Evolutionary conservation across 2,888 invertebrate genomes (phyloP).

Genomic region (Cephus pulcher): DNA sequence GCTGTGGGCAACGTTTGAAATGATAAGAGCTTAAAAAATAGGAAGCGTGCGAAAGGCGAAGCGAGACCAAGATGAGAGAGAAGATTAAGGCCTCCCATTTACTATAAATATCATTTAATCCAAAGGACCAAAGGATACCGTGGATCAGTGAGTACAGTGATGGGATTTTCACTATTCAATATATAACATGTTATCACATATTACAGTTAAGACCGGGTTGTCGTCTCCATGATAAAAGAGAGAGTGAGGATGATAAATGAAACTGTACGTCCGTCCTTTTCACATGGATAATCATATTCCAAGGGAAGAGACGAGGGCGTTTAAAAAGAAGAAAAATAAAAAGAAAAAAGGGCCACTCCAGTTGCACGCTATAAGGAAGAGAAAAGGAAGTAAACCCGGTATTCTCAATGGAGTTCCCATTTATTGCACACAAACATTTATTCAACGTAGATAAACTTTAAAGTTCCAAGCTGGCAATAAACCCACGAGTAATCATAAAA

Average conservation of each 20-base stretch:
- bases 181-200: neutral
- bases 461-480: neutral
- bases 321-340: neutral
- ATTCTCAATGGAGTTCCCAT: neutral
- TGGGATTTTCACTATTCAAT: neutral
- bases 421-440: neutral
- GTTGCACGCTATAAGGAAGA: neutral
- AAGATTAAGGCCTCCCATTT: neutral
- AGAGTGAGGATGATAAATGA: neutral
- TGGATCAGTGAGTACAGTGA: neutral
- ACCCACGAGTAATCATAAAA: neutral
- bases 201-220: neutral
- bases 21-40: neutral
- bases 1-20: neutral
- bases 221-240: neutral
- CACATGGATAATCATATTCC: neutral
- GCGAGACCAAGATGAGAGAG: neutral
- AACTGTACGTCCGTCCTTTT: neutral
- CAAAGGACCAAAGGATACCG: neutral
- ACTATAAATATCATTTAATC: neutral
- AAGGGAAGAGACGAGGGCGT: neutral
- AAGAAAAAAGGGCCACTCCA: neutral
- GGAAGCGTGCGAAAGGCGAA: neutral
- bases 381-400: neutral
- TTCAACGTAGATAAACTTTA: neutral